Conservation (phyloP, 2,797 vertebrate genomes). For the Channallabes apus region DNA sequence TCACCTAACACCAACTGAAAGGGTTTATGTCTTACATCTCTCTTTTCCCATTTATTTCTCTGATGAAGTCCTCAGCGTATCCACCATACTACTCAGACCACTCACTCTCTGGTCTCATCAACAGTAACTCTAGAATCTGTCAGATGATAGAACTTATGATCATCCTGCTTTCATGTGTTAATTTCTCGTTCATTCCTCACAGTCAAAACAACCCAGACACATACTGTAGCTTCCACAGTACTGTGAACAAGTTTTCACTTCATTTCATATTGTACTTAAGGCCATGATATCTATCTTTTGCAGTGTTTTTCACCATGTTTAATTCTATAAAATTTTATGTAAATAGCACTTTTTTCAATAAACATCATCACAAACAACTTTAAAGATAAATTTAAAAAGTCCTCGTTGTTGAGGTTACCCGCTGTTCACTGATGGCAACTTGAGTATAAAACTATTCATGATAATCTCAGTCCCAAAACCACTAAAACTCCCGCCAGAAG, state of each 20-base stretch:
- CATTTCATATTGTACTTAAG: not conserved
- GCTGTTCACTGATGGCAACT: too few species aligned
- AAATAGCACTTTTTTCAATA: too few species aligned
- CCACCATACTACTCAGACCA: not conserved
- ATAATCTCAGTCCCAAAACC: too few species aligned
- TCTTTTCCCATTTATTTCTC: not conserved
- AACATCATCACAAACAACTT: too few species aligned
- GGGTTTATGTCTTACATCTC: not conserved
- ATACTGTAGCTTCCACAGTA: not conserved
- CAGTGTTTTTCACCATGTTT: not conserved
- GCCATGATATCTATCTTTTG: not conserved
- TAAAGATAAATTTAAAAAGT: too few species aligned
- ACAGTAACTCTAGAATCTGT: not conserved
- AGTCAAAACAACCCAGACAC: not conserved
- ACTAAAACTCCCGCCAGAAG: too few species aligned
- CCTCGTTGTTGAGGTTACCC: too few species aligned
- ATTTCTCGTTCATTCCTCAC: not conserved
- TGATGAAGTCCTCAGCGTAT: not conserved
- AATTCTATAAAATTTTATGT: too few species aligned
- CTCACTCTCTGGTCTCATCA: not conserved
- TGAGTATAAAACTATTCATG: too few species aligned
- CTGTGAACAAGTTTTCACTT: not conserved
- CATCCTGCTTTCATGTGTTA: not conserved
- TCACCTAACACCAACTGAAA: not conserved
- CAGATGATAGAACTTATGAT: not conserved